Evolutionary conservation across 2,113 vertebrate genomes (phyloP).

Genomic region (Bungarus multicinctus): DNA sequence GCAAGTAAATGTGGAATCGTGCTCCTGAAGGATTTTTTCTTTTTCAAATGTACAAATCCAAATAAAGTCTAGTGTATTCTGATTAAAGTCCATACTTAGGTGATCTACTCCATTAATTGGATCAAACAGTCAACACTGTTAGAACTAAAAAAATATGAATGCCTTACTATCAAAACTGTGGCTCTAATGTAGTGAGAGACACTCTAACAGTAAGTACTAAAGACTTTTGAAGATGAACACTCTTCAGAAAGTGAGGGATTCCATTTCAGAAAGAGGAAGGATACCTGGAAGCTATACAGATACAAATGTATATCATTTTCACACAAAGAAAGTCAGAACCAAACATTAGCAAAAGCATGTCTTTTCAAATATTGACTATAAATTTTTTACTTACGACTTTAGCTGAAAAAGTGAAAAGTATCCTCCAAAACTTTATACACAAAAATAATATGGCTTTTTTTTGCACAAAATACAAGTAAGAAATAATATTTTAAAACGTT

Average conservation of each 20-base stretch:
- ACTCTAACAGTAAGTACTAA: too few relatives aligned
- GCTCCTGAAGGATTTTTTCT: neutral
- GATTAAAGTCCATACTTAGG: neutral
- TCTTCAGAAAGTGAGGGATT: neutral
- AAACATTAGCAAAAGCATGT: neutral
- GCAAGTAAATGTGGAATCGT: neutral
- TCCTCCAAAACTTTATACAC: neutral
- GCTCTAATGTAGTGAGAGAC: neutral
- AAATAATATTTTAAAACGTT: neutral
- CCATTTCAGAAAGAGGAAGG: neutral
- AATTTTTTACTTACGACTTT: neutral
- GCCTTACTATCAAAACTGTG: neutral
- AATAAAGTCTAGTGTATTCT: neutral
- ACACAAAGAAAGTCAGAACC: neutral
- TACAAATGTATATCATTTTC: neutral
- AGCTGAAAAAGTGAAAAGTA: neutral
- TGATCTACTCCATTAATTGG: neutral
- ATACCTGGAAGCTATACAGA: neutral
- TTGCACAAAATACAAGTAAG: neutral
- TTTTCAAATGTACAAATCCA: neutral
- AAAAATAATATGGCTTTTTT: neutral
- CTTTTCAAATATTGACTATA: neutral
- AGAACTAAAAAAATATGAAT: neutral
- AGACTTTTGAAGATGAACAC: neutral
- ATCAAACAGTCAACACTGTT: neutral